Evolutionary conservation across 2,797 vertebrate genomes (phyloP).

Genomic region (Leptatherina wallacei): DNA sequence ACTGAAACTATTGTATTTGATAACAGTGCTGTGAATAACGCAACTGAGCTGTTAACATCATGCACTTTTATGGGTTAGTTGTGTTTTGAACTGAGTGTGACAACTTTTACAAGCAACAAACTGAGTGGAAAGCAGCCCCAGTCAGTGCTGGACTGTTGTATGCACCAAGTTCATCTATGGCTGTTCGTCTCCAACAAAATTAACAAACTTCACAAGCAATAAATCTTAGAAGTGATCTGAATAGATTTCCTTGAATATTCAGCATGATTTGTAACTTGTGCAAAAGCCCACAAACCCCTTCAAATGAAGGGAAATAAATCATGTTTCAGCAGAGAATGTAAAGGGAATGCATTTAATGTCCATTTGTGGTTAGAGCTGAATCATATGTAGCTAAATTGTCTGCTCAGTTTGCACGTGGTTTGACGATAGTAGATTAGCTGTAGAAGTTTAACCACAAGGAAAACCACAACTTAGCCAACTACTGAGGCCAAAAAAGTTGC

Average conservation of each 20-base stretch:
- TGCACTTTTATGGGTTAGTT: background rate
- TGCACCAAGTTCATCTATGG: background rate
- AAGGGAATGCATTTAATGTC: too few species aligned
- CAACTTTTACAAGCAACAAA: background rate
- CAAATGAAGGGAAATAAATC: too few species aligned
- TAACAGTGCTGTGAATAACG: constrained; percentile 13
- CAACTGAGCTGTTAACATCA: constrained; percentile 9
- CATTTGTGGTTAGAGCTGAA: too few species aligned
- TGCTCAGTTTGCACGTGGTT: too few species aligned
- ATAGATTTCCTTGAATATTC: background rate
- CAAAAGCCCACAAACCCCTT: too few species aligned
- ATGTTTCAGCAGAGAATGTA: too few species aligned
- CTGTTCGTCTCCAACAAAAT: background rate
- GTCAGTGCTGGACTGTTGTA: background rate
- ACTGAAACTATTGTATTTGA: constrained; percentile 3
- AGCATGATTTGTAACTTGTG: background rate
- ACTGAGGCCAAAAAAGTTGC: background rate
- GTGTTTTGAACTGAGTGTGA: background rate
- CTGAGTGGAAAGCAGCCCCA: background rate
- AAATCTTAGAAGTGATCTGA: background rate
- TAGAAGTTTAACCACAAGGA: background rate
- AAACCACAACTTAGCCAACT: background rate
- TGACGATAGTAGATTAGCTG: too few species aligned
- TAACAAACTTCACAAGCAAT: background rate
- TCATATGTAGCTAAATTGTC: too few species aligned